Percentiles rank a stretch among this genome's conserved stretches.
Evolutionary conservation across 2,797 vertebrate genomes (phyloP).

Genomic region (Sebastes taczanowskii): DNA sequence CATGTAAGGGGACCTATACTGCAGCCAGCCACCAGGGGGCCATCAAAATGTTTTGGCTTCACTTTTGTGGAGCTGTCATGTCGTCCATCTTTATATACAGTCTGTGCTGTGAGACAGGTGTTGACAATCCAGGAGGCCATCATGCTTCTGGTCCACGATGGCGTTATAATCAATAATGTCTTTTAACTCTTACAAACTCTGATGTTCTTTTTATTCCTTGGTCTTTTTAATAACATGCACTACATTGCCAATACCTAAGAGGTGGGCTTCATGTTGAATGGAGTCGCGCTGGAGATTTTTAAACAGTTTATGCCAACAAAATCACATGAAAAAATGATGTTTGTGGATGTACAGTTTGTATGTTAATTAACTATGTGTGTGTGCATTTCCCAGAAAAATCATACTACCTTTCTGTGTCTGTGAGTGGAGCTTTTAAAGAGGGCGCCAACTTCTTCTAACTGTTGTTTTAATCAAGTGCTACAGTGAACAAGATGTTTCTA

Average conservation of each 20-base stretch:
- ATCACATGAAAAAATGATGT: slow-evolving; percentile 26
- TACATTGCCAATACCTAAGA: slow-evolving; percentile 70
- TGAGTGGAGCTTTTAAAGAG: slow-evolving; percentile 41
- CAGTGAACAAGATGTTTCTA: slow-evolving; percentile 55
- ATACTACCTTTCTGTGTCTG: slow-evolving; percentile 35
- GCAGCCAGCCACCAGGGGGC: too few species aligned
- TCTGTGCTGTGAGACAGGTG: slow-evolving; percentile 11
- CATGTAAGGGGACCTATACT: too few species aligned
- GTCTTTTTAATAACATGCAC: slow-evolving; percentile 63
- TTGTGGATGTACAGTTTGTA: slow-evolving; percentile 43
- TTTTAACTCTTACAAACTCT: background rate
- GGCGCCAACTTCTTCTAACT: slow-evolving; percentile 35
- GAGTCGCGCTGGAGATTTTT: slow-evolving; percentile 41
- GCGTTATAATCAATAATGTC: slow-evolving; percentile 1
- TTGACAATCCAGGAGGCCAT: slow-evolving; percentile 56
- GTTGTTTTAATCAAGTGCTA: slow-evolving; percentile 56
- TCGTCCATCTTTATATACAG: background rate
- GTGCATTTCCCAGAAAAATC: slow-evolving; percentile 41
- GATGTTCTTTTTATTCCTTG: background rate
- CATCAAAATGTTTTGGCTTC: rapidly evolving
- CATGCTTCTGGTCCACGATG: slow-evolving; percentile 10
- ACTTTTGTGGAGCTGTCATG: too few species aligned
- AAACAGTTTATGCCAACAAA: slow-evolving; percentile 72
- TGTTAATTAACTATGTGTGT: slow-evolving; percentile 33
- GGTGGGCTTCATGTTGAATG: slow-evolving; percentile 8